Evolutionary conservation across 2,797 vertebrate genomes (phyloP).

Genomic region (Cyclura pinguis): DNA sequence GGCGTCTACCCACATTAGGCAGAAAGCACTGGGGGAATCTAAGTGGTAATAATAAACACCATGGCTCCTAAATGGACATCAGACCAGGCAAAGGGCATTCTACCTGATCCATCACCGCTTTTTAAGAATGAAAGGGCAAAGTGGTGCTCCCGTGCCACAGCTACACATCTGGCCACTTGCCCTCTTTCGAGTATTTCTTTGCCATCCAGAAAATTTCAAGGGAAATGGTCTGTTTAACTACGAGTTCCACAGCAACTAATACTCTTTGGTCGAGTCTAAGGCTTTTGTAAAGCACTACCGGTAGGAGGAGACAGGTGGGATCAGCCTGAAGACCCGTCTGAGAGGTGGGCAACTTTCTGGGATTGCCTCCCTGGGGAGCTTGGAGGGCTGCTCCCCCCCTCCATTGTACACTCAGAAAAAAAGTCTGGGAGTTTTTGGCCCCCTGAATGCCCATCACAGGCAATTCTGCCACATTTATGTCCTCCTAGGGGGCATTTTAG

Average conservation of each 20-base stretch:
- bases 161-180: neutral
- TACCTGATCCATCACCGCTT: neutral
- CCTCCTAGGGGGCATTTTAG: too few relatives aligned
- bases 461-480: too few relatives aligned
- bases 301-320: too few relatives aligned
- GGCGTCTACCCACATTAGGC: rapidly evolving
- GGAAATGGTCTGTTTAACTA: neutral
- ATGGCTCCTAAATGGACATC: neutral
- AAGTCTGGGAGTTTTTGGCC: too few relatives aligned
- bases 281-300: neutral
- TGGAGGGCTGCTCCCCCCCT: too few relatives aligned
- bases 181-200: neutral
- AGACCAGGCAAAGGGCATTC: neutral
- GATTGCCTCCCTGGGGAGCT: too few relatives aligned
- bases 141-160: too few relatives aligned
- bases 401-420: too few relatives aligned
- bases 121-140: neutral
- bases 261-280: neutral
- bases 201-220: neutral
- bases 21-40: neutral
- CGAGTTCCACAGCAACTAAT: neutral
- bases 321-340: too few relatives aligned
- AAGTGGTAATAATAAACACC: too few relatives aligned
- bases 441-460: too few relatives aligned
- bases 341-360: too few relatives aligned